Percentiles rank a stretch among this genome's conserved stretches.
Evolutionary conservation across 2,888 invertebrate genomes (phyloP).

Genomic region (Ecdyonurus torrentis): DNA sequence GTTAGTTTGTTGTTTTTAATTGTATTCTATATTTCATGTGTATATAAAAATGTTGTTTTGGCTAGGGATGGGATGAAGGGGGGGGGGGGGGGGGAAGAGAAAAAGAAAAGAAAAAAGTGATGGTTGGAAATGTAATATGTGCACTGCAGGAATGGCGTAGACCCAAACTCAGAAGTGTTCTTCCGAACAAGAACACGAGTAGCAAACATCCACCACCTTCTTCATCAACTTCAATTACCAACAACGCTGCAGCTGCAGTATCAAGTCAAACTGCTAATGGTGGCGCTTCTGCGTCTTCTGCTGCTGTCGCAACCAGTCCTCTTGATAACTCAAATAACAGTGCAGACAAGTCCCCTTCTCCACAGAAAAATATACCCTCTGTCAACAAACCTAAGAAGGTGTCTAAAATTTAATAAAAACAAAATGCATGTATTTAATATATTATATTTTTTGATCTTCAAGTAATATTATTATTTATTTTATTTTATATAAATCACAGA

Average conservation of each 20-base stretch:
- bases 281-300: conserved; percentile 25
- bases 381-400: conserved; percentile 18
- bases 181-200: conserved; percentile 32
- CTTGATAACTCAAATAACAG: background rate
- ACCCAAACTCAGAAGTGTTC: conserved; percentile 58
- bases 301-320: conserved; percentile 3
- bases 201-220: conserved; percentile 7
- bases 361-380: conserved; percentile 22
- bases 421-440: background rate
- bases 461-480: too few relatives aligned
- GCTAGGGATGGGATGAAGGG: background rate
- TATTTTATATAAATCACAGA: too few relatives aligned
- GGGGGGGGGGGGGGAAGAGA: too few relatives aligned
- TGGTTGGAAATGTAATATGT: too few relatives aligned
- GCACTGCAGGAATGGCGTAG: conserved; percentile 70
- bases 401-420: conserved; percentile 7
- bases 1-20: too few relatives aligned
- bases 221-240: conserved; percentile 24
- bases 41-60: too few relatives aligned
- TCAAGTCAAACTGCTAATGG: conserved; percentile 19
- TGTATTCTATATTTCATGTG: too few relatives aligned
- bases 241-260: conserved; percentile 23
- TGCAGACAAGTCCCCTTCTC: conserved; percentile 30
- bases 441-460: background rate
- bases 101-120: too few relatives aligned